Evolutionary conservation across 2,113 vertebrate species (phyloP).

Genomic region (Leucosticte australis): DNA sequence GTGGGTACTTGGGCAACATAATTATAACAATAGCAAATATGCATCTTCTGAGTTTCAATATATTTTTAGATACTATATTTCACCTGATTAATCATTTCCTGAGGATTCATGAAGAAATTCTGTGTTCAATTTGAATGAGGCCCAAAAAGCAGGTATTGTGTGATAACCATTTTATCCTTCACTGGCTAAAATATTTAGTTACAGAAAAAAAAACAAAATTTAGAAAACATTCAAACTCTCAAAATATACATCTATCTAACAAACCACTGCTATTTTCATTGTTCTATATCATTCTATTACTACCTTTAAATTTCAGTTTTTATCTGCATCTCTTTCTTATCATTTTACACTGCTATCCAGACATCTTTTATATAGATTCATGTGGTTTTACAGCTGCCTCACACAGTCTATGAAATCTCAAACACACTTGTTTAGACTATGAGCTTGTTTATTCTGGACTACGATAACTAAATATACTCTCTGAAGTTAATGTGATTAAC

Average conservation of each 20-base stretch:
- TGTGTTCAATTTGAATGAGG: neutral
- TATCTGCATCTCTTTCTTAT: neutral
- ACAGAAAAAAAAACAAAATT: neutral
- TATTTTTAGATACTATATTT: neutral
- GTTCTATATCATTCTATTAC: neutral
- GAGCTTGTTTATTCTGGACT: constrained; percentile 46
- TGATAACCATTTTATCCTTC: neutral
- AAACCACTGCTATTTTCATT: neutral
- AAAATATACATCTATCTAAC: neutral
- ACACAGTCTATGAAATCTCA: neutral
- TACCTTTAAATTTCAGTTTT: neutral
- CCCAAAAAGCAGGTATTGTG: neutral
- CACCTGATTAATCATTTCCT: neutral
- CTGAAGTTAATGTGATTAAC: constrained; percentile 59
- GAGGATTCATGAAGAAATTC: neutral
- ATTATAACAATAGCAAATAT: neutral
- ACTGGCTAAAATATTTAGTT: neutral
- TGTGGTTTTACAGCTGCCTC: neutral
- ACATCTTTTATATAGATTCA: neutral
- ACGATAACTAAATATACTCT: neutral
- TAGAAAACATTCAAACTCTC: neutral
- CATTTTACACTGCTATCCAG: neutral
- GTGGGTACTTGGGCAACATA: neutral
- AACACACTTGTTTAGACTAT: constrained; percentile 43
- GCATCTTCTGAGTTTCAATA: neutral